Conservation (phyloP, 2,797 vertebrate species). For the Anguilla pacifica region DNA sequence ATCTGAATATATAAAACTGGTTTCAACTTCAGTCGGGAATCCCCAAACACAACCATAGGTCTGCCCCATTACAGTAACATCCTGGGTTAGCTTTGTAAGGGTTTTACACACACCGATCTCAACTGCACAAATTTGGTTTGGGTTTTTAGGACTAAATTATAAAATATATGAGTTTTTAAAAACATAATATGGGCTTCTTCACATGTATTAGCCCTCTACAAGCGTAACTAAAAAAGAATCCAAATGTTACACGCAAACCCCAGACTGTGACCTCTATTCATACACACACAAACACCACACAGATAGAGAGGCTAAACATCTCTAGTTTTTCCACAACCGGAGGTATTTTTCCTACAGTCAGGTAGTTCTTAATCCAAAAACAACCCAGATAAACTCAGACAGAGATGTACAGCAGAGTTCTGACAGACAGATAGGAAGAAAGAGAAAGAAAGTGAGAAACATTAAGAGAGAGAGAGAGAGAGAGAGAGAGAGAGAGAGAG, state of each 20-base stretch:
- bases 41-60: too few relatives aligned
- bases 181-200: too few relatives aligned
- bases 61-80: too few relatives aligned
- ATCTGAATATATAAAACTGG: too few relatives aligned
- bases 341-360: background rate
- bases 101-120: too few relatives aligned
- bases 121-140: too few relatives aligned
- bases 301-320: background rate
- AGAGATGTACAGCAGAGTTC: background rate
- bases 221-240: too few relatives aligned
- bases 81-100: too few relatives aligned
- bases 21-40: too few relatives aligned
- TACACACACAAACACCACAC: background rate
- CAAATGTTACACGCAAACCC: background rate
- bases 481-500: background rate
- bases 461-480: background rate
- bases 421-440: background rate
- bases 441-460: background rate
- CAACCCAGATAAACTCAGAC: slow-evolving; percentile 13
- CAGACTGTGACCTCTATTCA: background rate
- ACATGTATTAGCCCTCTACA: too few relatives aligned
- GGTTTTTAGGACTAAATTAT: too few relatives aligned
- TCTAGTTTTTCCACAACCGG: background rate
- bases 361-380: background rate
- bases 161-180: too few relatives aligned